These are phyloP conservation scores for Scotopteryx bipunctaria DNA, from an alignment of 2,888 invertebrate species.

Conservation along the genomic window DNA sequence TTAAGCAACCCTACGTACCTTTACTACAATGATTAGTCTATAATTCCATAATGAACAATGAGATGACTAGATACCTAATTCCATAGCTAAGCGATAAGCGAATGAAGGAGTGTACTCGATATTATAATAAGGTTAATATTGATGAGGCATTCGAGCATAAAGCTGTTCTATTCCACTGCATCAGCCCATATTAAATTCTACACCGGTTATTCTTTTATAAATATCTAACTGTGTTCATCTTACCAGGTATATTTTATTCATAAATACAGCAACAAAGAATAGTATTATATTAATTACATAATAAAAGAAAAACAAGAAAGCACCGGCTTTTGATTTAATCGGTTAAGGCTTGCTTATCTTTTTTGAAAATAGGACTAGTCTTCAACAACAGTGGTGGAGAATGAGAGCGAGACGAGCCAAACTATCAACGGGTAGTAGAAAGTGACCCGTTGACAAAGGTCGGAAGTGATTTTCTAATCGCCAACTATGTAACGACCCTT, in stretches of 20 bases:
- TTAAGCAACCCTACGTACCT: no score
- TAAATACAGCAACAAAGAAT: no score
- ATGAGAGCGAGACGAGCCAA: conserved; percentile 63
- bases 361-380: conserved; percentile 7
- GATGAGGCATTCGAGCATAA: conserved; percentile 46
- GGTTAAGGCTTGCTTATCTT: background rate
- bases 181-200: conserved; percentile 52
- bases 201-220: conserved; percentile 36
- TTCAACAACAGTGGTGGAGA: conserved; percentile 28
- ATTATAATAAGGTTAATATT: conserved; percentile 26
- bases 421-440: conserved; percentile 56
- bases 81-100: conserved; percentile 12
- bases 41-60: conserved; percentile 1
- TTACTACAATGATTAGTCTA: background rate
- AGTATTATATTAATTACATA: no score
- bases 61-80: conserved; percentile 20
- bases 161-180: conserved; percentile 56
- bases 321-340: no score
- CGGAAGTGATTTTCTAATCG: conserved; percentile 72
- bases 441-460: conserved; percentile 77
- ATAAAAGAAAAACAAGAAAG: background rate
- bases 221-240: conserved; percentile 12
- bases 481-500: conserved; percentile 65
- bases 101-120: conserved; percentile 23
- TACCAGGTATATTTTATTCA: background rate